phyloP scores from a whole-genome alignment of 2,113 vertebrate genomes.

The Macrotis lagotis region DNA sequence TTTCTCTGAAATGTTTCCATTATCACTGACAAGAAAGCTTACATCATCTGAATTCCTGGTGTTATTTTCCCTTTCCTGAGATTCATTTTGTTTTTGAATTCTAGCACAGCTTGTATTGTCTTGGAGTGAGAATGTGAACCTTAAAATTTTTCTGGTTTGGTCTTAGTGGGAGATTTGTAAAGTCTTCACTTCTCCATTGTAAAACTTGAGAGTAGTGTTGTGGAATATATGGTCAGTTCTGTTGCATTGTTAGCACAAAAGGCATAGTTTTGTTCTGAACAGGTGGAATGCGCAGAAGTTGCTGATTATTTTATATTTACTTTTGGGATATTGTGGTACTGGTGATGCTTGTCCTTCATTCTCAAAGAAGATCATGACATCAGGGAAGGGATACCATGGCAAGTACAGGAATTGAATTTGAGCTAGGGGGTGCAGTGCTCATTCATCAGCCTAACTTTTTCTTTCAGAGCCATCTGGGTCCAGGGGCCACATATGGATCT shows the following conservation, averaged over 20 bases:
- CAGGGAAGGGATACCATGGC: too few species aligned
- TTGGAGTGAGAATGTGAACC: conserved; percentile 95
- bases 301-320: too few species aligned
- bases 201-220: conserved; percentile 85
- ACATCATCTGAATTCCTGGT: conserved; percentile 90
- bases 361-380: too few species aligned
- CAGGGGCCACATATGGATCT: too few species aligned
- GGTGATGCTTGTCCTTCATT: too few species aligned
- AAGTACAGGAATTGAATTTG: too few species aligned
- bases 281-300: conserved; percentile 84
- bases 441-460: too few species aligned
- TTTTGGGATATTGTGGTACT: too few species aligned
- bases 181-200: conserved; percentile 98
- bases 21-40: conserved; percentile 93
- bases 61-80: conserved; percentile 79
- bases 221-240: conserved; percentile 86
- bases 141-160: conserved; percentile 89
- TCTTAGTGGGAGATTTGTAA: conserved; percentile 95
- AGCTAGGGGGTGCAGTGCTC: too few species aligned
- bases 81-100: conserved; percentile 86
- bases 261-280: conserved; percentile 84
- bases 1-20: conserved; percentile 58
- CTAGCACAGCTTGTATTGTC: conserved; percentile 88
- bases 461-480: too few species aligned
- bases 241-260: conserved; percentile 85